Conservation (phyloP, 2,888 invertebrate species). For the Criorhina ranunculi region DNA sequence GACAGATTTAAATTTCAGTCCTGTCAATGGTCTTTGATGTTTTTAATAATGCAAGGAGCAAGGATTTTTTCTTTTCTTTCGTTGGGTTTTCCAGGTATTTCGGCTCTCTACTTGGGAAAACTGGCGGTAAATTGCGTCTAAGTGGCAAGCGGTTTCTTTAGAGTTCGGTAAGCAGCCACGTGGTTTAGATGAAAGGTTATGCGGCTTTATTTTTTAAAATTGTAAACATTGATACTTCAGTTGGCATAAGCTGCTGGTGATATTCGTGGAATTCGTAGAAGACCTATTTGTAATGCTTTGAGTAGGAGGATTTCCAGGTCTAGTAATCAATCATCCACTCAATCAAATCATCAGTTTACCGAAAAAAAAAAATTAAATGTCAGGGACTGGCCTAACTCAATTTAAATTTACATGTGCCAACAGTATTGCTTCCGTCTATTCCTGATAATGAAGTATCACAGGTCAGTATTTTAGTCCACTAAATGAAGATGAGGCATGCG, state of each 20-base stretch:
- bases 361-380: no score
- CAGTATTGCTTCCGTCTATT: no score
- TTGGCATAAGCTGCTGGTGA: constrained; percentile 1
- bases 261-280: background rate
- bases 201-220: constrained; percentile 4
- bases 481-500: no score
- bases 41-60: background rate
- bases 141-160: background rate
- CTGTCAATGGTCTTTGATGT: constrained; percentile 17
- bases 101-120: background rate
- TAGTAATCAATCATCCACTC: no score
- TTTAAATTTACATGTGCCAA: no score
- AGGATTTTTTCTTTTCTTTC: background rate
- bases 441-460: no score
- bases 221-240: constrained; percentile 9
- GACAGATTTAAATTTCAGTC: constrained; percentile 15
- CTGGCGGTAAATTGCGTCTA: background rate
- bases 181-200: background rate
- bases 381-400: no score
- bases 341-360: no score
- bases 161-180: constrained; percentile 17
- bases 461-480: no score
- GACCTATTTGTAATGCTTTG: background rate
- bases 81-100: background rate
- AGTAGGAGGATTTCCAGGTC: no score